phyloP scores from a whole-genome alignment of 2,113 vertebrate genomes.

The Gnathonemus echidnorhynchus region DNA sequence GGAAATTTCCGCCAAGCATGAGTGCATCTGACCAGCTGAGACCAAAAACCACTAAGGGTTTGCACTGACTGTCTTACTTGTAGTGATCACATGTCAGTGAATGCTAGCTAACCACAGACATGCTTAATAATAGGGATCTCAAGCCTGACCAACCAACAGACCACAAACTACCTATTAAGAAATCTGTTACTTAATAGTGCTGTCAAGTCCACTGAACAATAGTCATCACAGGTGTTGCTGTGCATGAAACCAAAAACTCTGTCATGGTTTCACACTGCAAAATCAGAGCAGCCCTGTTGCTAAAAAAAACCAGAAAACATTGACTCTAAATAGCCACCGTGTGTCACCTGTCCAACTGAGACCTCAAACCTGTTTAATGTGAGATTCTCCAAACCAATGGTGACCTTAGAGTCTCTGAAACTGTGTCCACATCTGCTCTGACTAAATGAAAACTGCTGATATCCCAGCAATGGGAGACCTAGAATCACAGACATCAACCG shows the following conservation, averaged over 20 bases:
- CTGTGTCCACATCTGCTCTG: slow-evolving; percentile 5
- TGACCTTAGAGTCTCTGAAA: not conserved
- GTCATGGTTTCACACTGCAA: not conserved
- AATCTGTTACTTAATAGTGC: not conserved
- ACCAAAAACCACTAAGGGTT: not conserved
- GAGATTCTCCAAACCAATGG: not conserved
- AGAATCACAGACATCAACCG: not conserved
- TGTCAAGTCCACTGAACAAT: not conserved
- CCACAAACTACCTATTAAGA: not conserved
- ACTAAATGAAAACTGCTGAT: not conserved
- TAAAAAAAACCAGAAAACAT: not conserved
- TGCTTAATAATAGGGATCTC: not conserved
- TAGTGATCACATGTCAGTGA: not conserved
- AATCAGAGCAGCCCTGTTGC: not conserved
- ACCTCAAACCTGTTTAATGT: not conserved
- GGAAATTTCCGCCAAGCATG: not conserved
- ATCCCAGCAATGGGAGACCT: not conserved
- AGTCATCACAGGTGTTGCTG: not conserved
- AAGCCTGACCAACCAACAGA: not conserved
- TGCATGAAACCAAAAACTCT: not conserved
- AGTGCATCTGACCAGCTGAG: not conserved
- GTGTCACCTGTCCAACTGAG: not conserved
- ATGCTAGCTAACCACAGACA: not conserved
- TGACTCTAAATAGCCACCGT: not conserved
- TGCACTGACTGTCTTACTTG: not conserved